Evolutionary conservation across 2,113 vertebrate species (phyloP), one percentile per base, ranked within the genome.

Genomic region (Melanocharis versteri): DNA sequence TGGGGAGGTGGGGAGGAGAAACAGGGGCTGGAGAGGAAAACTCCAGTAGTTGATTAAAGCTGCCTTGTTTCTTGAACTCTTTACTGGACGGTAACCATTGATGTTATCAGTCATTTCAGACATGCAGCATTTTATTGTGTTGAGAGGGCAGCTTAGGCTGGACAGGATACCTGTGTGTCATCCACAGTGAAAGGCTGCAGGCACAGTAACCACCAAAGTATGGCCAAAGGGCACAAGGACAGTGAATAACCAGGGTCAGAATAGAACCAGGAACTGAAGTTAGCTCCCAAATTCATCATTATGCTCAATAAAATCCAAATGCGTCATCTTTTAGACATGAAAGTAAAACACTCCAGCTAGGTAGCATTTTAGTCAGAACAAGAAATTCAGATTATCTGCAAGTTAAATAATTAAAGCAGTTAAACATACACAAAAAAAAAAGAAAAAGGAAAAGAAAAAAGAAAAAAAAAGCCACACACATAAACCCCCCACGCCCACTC

Each of bases 401-500:
- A 95, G 79, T 96, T 88, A 93, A 96, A 54, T 83, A 85, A 94
- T 45, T 47, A 31, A 69, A 70, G 44, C 47, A 64, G 62, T 83
- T 93, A 90, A 57, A 70, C 30, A 60, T 13, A 6, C 4, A 42
- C 4, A 1, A 6, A 35, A 51, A 60, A 53, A 60, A 33, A 45
- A 8, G 5, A 12, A 9, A 24, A 11, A 35, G 7, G 22, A 13
- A 31, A 13, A 28, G 7, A 22, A 7, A n/a, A 33, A 15, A 4
- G 7, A 11, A 17, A n/a, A 65, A 61, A 72, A 15, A 44, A 87
- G 68, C 71, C 91, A 83, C 83, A 94, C 61, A 84, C 89, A 87
- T 50, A 95, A 92, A 81, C 72, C 92, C 96, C 95, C 89, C 95
- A 90, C 94, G 3, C 91, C 93, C 80, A 95, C 83, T 78, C 93